Percentiles rank a stretch among this genome's conserved stretches.
phyloP scores from a whole-genome alignment of 2,113 vertebrate species.

The Dipodomys merriami region DNA sequence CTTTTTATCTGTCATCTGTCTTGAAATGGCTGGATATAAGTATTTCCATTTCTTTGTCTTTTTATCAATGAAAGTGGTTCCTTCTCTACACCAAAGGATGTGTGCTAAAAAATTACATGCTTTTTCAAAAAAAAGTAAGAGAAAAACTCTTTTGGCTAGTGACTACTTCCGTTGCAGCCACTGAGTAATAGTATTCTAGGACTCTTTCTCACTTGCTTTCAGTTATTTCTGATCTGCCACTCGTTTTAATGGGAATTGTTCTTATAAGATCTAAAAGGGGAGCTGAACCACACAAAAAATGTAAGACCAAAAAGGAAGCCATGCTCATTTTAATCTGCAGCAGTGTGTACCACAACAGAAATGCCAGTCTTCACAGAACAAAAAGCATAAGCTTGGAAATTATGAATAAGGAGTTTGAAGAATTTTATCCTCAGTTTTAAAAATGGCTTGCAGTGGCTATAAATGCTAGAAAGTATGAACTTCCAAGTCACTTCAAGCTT shows the following conservation, averaged over 20 bases:
- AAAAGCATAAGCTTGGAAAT: conserved; percentile 14
- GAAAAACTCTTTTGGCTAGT: not conserved
- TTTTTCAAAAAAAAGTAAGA: not conserved
- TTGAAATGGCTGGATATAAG: not conserved
- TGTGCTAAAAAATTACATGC: conserved; percentile 1
- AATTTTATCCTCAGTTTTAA: conserved; percentile 39
- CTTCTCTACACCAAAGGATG: not conserved
- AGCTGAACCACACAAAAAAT: not conserved
- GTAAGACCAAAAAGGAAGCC: not conserved
- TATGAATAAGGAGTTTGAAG: not conserved
- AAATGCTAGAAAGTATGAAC: not conserved
- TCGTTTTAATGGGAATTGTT: conserved; percentile 20
- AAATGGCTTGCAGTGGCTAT: not conserved
- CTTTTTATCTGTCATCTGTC: not conserved
- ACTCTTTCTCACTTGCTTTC: not conserved
- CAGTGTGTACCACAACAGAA: not conserved
- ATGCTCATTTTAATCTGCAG: not conserved
- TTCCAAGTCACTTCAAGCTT: not conserved
- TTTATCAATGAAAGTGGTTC: not conserved
- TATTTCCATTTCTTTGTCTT: not conserved
- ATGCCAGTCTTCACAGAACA: conserved; percentile 20
- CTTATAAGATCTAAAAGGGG: not conserved
- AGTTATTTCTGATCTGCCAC: not conserved
- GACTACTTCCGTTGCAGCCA: not conserved
- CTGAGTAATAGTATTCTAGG: not conserved